Conservation (phyloP, 2,888 invertebrate genomes). For the Pseudoips prasinana region DNA sequence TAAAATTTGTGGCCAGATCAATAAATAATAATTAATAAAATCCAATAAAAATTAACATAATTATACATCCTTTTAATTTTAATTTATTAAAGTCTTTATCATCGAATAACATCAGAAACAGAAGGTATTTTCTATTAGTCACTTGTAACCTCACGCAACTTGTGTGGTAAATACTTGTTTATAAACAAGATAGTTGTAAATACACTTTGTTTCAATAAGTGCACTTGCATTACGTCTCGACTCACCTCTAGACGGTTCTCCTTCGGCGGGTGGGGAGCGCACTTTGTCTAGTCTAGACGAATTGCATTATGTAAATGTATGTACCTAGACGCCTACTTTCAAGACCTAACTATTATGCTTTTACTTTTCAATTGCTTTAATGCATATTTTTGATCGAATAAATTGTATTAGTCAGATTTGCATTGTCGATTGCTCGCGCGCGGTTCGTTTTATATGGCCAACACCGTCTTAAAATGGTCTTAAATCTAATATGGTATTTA, state of each 20-base stretch:
- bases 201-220: slow-evolving; percentile 27
- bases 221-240: slow-evolving; percentile 48
- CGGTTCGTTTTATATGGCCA: too few relatives aligned
- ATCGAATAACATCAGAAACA: too few relatives aligned
- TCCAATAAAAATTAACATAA: too few relatives aligned
- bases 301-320: slow-evolving; percentile 77
- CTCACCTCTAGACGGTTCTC: slow-evolving; percentile 69
- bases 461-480: too few relatives aligned
- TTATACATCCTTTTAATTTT: too few relatives aligned
- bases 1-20: too few relatives aligned
- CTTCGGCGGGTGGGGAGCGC: slow-evolving; percentile 50
- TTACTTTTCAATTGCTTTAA: slow-evolving; percentile 17
- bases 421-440: too few relatives aligned
- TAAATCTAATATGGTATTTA: too few relatives aligned
- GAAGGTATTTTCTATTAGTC: too few relatives aligned
- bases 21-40: too few relatives aligned
- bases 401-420: slow-evolving; percentile 9
- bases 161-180: not conserved
- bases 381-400: slow-evolving; percentile 15
- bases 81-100: too few relatives aligned
- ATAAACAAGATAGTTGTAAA: slow-evolving; percentile 4
- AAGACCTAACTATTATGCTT: slow-evolving; percentile 33
- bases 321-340: slow-evolving; percentile 57
- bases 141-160: too few relatives aligned
- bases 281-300: slow-evolving; percentile 76